phyloP scores from a whole-genome alignment of 2,797 vertebrate genomes.

The Phaenicophaeus curvirostris region DNA sequence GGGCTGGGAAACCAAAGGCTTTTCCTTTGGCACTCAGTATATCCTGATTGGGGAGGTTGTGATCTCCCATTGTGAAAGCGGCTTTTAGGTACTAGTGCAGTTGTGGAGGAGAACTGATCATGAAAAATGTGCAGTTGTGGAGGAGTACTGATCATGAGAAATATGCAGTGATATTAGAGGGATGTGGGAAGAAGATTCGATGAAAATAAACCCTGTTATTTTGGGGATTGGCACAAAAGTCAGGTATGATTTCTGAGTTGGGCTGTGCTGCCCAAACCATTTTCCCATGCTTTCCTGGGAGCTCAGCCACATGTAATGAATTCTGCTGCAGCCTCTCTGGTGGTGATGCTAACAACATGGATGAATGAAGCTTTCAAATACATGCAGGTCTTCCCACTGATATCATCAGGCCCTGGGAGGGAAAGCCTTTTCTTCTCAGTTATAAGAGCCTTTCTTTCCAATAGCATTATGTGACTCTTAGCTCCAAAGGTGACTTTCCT shows the following conservation, averaged over 20 bases:
- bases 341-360: neutral
- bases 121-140: neutral
- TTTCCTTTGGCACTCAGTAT: neutral
- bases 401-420: neutral
- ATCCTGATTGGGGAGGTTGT: neutral
- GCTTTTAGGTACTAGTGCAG: too few species aligned
- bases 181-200: neutral
- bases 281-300: neutral
- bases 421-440: neutral
- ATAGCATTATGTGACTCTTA: neutral
- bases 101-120: neutral
- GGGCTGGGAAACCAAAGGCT: neutral
- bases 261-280: neutral
- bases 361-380: neutral
- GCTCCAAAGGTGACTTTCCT: neutral
- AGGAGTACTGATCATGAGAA: neutral
- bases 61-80: neutral
- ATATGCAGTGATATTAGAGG: neutral
- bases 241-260: neutral
- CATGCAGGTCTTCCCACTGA: neutral
- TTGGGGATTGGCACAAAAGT: neutral
- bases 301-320: neutral
- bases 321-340: fast-evolving
- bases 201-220: neutral
- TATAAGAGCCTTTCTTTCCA: neutral